phyloP scores from a whole-genome alignment of 64 coral and sea anemone species.

The Montipora foliosa region DNA sequence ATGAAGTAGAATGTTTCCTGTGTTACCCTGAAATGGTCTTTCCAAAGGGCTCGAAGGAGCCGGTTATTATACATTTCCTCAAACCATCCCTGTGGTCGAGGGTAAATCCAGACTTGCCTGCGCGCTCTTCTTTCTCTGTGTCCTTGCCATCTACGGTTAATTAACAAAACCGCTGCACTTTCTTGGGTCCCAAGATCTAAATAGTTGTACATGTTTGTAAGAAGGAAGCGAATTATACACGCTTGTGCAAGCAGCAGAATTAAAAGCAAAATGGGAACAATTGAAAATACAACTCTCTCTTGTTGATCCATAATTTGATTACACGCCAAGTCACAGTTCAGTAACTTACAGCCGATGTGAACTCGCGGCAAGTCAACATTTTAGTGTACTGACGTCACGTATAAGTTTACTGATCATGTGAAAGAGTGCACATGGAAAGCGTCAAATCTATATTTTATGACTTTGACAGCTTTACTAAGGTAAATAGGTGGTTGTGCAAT shows the following conservation, averaged over 20 bases:
- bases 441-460: not conserved
- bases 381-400: not conserved
- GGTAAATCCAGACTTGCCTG: no score
- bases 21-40: no score
- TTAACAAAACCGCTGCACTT: not conserved
- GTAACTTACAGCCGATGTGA: not conserved
- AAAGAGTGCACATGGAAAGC: not conserved
- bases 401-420: slow-evolving; percentile 2
- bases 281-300: not conserved
- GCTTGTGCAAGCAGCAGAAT: not conserved
- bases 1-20: no score
- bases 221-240: not conserved
- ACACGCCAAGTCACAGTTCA: not conserved
- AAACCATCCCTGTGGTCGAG: no score
- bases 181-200: not conserved
- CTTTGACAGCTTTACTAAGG: slow-evolving; percentile 15
- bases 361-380: slow-evolving; percentile 26
- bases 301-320: not conserved
- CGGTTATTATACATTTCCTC: no score
- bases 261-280: slow-evolving; percentile 14
- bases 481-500: not conserved
- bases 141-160: not conserved
- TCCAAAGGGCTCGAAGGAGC: no score
- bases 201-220: not conserved
- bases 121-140: not conserved